These are phyloP conservation scores for Alethe castanea DNA, from an alignment of 2,113 vertebrate species.

Conservation along the genomic window DNA sequence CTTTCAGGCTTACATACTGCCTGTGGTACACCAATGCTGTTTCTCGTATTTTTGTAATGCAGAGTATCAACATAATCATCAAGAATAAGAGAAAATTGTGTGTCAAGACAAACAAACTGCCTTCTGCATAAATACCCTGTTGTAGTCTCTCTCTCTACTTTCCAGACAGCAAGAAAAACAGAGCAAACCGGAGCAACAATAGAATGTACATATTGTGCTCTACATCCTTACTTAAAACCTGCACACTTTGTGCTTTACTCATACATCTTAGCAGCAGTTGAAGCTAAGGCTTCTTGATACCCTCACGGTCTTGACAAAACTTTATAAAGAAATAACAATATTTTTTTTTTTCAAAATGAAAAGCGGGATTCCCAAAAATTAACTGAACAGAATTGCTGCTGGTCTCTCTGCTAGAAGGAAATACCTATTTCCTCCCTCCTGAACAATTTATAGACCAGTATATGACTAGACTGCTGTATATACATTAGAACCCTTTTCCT, in stretches of 20 bases:
- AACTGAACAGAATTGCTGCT: background rate
- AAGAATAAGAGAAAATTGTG: background rate
- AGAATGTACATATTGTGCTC: background rate
- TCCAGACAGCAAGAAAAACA: background rate
- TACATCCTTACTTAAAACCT: background rate
- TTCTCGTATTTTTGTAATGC: background rate
- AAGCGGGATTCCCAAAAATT: background rate
- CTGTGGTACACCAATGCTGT: background rate
- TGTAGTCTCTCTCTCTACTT: background rate
- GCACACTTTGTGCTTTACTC: background rate
- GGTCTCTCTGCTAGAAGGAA: background rate
- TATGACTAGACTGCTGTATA: too few relatives aligned
- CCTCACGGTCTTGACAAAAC: rapidly evolving
- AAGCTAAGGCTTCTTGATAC: background rate
- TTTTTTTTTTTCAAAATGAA: background rate
- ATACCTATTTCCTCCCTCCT: background rate
- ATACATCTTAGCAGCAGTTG: rapidly evolving
- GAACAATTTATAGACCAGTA: background rate
- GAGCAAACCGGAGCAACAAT: background rate
- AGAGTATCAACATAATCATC: background rate
- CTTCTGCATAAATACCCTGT: background rate
- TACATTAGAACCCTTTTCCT: background rate
- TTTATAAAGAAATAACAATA: background rate
- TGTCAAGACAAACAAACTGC: background rate
- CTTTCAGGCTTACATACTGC: background rate